Evolutionary conservation across 2,888 invertebrate genomes (phyloP).

Genomic region (Cacoxenus indagator): DNA sequence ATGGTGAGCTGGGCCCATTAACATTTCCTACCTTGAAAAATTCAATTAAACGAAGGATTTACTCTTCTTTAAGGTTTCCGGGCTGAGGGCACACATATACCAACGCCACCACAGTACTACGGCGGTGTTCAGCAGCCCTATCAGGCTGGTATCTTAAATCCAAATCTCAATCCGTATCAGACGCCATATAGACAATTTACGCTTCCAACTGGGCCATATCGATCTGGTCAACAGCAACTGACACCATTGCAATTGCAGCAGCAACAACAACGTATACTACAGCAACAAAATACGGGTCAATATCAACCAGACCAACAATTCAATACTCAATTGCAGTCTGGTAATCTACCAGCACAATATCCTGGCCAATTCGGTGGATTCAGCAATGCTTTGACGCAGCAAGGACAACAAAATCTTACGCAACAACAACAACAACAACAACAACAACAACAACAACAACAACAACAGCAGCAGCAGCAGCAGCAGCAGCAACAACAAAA

Average conservation of each 20-base stretch:
- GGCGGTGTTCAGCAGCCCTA: conserved; percentile 56
- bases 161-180: conserved; percentile 67
- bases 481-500: conserved; percentile 60
- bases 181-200: conserved; percentile 65
- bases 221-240: conserved; percentile 60
- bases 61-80: conserved; percentile 59
- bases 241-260: conserved; percentile 63
- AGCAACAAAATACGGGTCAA: conserved; percentile 63
- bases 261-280: conserved; percentile 46
- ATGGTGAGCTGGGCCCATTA: conserved; percentile 72
- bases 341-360: conserved; percentile 44
- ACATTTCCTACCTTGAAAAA: no score
- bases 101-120: conserved; percentile 67
- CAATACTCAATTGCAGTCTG: conserved; percentile 47
- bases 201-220: conserved; percentile 46
- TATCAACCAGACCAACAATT: conserved; percentile 65
- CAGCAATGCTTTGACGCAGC: conserved; percentile 41
- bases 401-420: conserved; percentile 37
- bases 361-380: conserved; percentile 51
- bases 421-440: conserved; percentile 52
- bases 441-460: conserved; percentile 51
- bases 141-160: conserved; percentile 60
- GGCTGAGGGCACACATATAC: conserved; percentile 70
- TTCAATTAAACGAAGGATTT: no score
- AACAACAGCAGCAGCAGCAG: conserved; percentile 49